Evolutionary conservation across 2,797 vertebrate genomes (phyloP), one percentile per base, ranked within the genome.

Genomic region (Tenualosa ilisha): DNA sequence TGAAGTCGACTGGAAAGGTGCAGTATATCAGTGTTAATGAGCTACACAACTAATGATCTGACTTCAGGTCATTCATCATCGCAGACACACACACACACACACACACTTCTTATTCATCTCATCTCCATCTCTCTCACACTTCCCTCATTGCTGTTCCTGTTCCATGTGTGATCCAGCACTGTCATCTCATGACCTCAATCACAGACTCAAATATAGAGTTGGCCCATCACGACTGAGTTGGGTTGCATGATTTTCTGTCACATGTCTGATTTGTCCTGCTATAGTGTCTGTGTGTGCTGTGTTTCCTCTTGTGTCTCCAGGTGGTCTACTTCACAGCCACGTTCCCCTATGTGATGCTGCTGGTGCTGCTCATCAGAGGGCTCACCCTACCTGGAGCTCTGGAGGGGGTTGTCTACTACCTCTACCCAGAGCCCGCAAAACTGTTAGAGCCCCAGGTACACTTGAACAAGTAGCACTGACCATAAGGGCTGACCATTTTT

Each of bases 311-410:
- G 37, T 85, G 59, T 82, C 11, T 40, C 15, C 86, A 96, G 95
- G 95, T 94, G 88, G 95, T 96, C 72, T 96, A 95, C 88, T 91
- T 96, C 82, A 95, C 95, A 49, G 95, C 95, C 7, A 95, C 94
- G 46, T 94, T 95, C 72, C 96, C 95, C 0, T 96, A 96, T 6
- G 68, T 91, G 59, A 96, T 95, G 94, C 59, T 96, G 83, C 2
- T 95, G 0, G 87, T 94, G 63, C 91, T 96, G 86, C 83, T 96
- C 89, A 89, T 95, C 81, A 94, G 94, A 75, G 95, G 95, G 26
- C 89, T 96, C 37, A 85, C 93, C 85, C 93, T 96, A 63, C 96
- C 96, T 82, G 96, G 96, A n/a, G 95, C 95, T 81, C 31, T 89
- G 9, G 83, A 94, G 86, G 96, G 96, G 84, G 86, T 96, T 0